Conservation (phyloP, 1,140 invertebrate species). For the Drosophila virilis region DNA sequence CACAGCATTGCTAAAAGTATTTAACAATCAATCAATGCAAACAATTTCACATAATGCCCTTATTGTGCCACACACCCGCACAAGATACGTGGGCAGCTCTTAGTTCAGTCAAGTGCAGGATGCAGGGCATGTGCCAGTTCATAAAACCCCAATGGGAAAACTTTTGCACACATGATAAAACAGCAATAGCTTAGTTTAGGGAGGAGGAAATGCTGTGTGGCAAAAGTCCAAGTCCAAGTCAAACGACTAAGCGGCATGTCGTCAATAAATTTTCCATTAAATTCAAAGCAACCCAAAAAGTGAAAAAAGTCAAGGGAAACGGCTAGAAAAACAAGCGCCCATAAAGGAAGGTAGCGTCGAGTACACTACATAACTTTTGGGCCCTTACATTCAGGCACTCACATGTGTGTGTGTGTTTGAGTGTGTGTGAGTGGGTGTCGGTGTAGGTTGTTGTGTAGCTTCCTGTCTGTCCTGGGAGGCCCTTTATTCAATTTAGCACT, state of each 20-base stretch:
- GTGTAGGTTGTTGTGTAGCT: slow-evolving; percentile 67
- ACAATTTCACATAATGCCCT: slow-evolving; percentile 25
- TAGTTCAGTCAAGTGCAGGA: slow-evolving; percentile 54
- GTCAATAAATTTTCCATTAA: slow-evolving; percentile 82
- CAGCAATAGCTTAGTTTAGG: slow-evolving; percentile 32
- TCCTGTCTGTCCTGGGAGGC: slow-evolving; percentile 64
- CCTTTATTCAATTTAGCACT: slow-evolving; percentile 76
- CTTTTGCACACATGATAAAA: slow-evolving; percentile 70
- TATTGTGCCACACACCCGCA: slow-evolving; percentile 11
- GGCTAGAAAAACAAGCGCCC: slow-evolving; percentile 58
- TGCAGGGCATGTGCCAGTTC: slow-evolving; percentile 66
- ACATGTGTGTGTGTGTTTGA: slow-evolving; percentile 6
- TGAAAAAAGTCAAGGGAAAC: slow-evolving; percentile 38
- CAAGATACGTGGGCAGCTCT: slow-evolving; percentile 51
- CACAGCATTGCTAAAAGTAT: slow-evolving; percentile 16
- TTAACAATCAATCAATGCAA: slow-evolving; percentile 50
- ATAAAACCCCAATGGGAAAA: slow-evolving; percentile 70
- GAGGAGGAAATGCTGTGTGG: slow-evolving; percentile 37
- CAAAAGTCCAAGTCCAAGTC: slow-evolving; percentile 78
- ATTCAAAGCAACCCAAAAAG: slow-evolving; percentile 78
- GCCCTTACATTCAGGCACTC: slow-evolving; percentile 24
- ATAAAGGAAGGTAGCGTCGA: slow-evolving; percentile 70
- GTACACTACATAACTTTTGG: slow-evolving; percentile 78
- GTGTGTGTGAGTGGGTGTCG: slow-evolving; percentile 24
- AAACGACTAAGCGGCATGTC: slow-evolving; percentile 81